Evolutionary conservation across 35 echinoderm and acorn worm genomes (phyloP).

Genomic region (Heliocidaris erythrogramma): DNA sequence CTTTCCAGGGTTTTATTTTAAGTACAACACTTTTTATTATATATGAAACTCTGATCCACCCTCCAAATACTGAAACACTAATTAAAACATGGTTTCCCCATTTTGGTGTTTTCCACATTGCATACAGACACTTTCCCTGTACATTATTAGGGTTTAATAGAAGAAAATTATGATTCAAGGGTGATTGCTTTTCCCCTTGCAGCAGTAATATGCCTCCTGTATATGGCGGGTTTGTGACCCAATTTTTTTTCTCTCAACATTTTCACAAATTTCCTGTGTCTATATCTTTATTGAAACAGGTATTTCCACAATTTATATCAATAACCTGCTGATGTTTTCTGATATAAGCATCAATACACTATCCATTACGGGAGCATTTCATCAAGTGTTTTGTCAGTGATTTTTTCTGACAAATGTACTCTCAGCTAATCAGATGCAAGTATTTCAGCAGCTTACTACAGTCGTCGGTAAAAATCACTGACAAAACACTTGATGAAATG

Average conservation of each 20-base stretch:
- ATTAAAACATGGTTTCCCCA: background rate
- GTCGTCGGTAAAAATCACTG: too few relatives aligned
- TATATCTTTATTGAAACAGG: background rate
- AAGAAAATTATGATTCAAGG: background rate
- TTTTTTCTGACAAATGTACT: too few relatives aligned
- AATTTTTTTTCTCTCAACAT: background rate
- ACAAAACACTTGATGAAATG: too few relatives aligned
- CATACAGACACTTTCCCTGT: background rate
- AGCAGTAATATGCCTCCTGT: background rate
- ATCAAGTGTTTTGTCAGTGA: too few relatives aligned
- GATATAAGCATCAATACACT: background rate
- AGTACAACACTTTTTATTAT: background rate
- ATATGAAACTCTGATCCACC: too few relatives aligned
- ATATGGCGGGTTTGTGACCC: background rate
- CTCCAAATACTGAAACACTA: too few relatives aligned
- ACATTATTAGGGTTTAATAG: background rate
- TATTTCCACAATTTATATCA: background rate
- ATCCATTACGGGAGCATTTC: too few relatives aligned
- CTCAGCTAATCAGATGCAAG: too few relatives aligned
- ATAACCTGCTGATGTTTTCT: background rate
- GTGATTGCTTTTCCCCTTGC: background rate
- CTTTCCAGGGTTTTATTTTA: too few relatives aligned
- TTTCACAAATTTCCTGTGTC: background rate
- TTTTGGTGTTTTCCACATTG: background rate
- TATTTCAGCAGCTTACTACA: too few relatives aligned